Evolutionary conservation across 2,113 vertebrate genomes (phyloP).

Genomic region (Oplegnathus fasciatus): DNA sequence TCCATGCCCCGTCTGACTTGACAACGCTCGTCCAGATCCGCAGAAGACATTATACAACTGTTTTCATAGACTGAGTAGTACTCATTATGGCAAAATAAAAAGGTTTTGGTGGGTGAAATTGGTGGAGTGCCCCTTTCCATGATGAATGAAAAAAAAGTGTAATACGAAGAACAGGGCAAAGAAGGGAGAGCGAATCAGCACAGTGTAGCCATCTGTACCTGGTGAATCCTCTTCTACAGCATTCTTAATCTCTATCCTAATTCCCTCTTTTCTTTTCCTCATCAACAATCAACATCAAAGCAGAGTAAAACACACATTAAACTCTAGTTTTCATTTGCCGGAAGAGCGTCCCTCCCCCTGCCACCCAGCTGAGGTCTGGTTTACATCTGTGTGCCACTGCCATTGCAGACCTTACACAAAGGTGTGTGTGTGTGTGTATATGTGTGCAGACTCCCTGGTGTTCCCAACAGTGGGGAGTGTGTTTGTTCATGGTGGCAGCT

Average conservation of each 20-base stretch:
- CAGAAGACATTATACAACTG: no score
- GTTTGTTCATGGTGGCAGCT: constrained; percentile 65
- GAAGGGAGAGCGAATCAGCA: not conserved
- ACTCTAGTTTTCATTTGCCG: constrained; percentile 4
- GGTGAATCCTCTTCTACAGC: not conserved
- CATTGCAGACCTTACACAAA: constrained; percentile 45
- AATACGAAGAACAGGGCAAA: no score
- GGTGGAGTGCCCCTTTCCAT: no score
- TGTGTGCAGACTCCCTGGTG: constrained; percentile 30
- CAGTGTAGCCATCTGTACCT: not conserved
- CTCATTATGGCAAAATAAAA: not conserved
- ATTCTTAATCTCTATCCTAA: not conserved
- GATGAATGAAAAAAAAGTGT: no score
- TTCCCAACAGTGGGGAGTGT: constrained; percentile 34
- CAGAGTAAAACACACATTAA: constrained; percentile 12
- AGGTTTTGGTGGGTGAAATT: not conserved
- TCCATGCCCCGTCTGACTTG: not conserved
- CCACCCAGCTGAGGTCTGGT: constrained; percentile 53
- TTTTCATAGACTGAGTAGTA: not conserved
- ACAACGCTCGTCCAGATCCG: no score
- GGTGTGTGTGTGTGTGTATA: constrained; percentile 47
- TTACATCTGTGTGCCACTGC: constrained; percentile 59
- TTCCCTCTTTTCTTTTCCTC: constrained; percentile 9
- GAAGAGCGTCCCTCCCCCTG: constrained; percentile 6
- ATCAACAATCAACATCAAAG: constrained; percentile 48